Base-by-base conservation (phyloP, 1,140 invertebrate genomes). In the Microplitis demolitor region DNA sequence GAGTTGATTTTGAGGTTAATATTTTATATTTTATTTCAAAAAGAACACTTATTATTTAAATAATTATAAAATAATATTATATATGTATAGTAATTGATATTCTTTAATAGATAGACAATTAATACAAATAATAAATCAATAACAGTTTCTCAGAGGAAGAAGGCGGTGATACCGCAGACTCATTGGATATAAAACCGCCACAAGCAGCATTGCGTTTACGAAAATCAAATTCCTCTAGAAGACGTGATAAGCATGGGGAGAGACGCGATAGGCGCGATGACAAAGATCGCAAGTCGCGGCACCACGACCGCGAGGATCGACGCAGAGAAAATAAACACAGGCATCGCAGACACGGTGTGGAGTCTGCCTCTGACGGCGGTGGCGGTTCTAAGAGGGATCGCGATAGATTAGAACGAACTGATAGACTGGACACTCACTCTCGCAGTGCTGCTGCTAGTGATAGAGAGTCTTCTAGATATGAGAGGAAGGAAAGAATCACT, bases 171-270 rank as follows among this genome's bases (percentile, higher is more conserved):
- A 90, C 91, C 34, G 92, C 93, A 76, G 91, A 92, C 75, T 92
- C 93, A 3, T 87, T 97, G 78, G 93, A 96, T 76, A 97, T 97
- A 71, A 96, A 97, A 88, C 95, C 96, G 45, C 96, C 96, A 8
- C 96, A 97, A 83, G 92, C 93, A 16, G 86, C 89, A 6, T 85
- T 90, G 62, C 87, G 88, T 72, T 86, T 88, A 74, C 87, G 88
- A 58, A 87, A 86, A 64, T 83, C 79, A 13, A 82, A 69, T 45
- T 82, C 82, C 11, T 83, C 85, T 0, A 76, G 80, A 4, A 80
- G 84, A 77, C 80, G 82, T 35, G 85, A 85, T 4, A 87, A 83
- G 31, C 89, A 88, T 74, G 86, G 84, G 50, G 90, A 91, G 54
- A 88, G 89, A 78, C 85, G 89, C 77, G 88, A 88, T 74, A 88